Evolutionary conservation across 2,888 invertebrate genomes (phyloP).

Genomic region (Eupithecia insigniata): DNA sequence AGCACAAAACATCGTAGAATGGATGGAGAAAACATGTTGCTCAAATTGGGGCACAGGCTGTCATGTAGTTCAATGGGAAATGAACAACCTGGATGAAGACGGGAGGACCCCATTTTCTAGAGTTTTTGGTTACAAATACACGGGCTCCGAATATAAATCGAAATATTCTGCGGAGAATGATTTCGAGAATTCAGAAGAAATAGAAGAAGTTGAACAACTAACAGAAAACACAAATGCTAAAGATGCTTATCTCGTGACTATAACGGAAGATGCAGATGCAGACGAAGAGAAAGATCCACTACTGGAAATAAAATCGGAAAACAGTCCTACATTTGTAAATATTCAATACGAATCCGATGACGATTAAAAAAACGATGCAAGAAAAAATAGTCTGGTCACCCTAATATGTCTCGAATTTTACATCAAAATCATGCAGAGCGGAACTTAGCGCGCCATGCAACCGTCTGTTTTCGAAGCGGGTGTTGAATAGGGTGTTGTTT

Average conservation of each 20-base stretch:
- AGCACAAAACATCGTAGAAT: conserved; percentile 17
- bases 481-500: neutral
- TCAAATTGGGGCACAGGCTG: conserved; percentile 35
- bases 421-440: conserved; percentile 13
- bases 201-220: neutral
- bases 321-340: neutral
- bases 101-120: conserved; percentile 25
- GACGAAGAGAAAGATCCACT: neutral
- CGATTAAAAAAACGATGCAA: neutral
- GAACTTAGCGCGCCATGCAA: neutral
- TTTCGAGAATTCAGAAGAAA: neutral
- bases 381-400: conserved; percentile 8
- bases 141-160: conserved; percentile 16
- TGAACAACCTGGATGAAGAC: conserved; percentile 24
- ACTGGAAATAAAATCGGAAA: neutral
- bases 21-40: conserved; percentile 20
- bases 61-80: conserved; percentile 36
- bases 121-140: conserved; percentile 24
- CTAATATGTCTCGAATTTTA: conserved; percentile 16
- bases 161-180: neutral
- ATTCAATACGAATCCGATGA: conserved; percentile 3
- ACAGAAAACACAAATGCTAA: neutral
- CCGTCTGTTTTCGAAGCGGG: neutral
- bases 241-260: conserved; percentile 7
- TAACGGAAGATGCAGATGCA: neutral